Base-by-base conservation (phyloP, 2,113 vertebrate genomes). In the Sapayoa aenigma region DNA sequence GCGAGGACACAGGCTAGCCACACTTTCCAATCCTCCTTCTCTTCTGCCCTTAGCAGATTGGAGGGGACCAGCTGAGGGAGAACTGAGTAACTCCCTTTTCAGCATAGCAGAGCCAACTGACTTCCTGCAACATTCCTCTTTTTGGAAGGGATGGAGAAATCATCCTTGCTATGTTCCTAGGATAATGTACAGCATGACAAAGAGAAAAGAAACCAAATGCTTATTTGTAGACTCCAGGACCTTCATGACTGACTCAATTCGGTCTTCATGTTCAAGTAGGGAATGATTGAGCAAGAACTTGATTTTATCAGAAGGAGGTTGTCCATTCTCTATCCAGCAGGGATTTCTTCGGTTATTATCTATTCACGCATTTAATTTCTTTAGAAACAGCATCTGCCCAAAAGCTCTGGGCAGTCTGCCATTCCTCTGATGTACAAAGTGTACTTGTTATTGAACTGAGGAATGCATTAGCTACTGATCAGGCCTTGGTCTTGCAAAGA, bases 341-440 rank as follows among this genome's bases (percentile, higher is more conserved):
- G 90, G 90, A 94, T 95, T 96, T 96, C 95, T 96, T 95, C 73
- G 90, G 95, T 92, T 96, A 91, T 96, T 96, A 95, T 96, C 95
- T 96, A 94, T 94, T 97, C 92, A 94, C 39, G 66, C 95, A 96
- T 96, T 97, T 96, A 96, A 96, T 96, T 97, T 95, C 95, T 96
- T 92, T 95, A 96, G 95, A 94, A 96, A 90, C 73, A 92, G 92
- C 94, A 92, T 95, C 96, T 93, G 86, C 89, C 96, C 95, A 96
- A 97, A 96, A 95, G 90, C 94, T 87, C 94, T 93, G 95, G 96
- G 96, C 92, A 90, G 68, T 39, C 53, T 96, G 96, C 96, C 96
- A 97, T 94, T 94, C 88, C 77, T 94, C 83, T 71, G 66, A 93
- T 93, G 96, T 91, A 96, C 95, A 92, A 90, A 89, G 69, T 96